Base-by-base conservation (phyloP, 1,140 invertebrate species). In the Colletes gigas region DNA sequence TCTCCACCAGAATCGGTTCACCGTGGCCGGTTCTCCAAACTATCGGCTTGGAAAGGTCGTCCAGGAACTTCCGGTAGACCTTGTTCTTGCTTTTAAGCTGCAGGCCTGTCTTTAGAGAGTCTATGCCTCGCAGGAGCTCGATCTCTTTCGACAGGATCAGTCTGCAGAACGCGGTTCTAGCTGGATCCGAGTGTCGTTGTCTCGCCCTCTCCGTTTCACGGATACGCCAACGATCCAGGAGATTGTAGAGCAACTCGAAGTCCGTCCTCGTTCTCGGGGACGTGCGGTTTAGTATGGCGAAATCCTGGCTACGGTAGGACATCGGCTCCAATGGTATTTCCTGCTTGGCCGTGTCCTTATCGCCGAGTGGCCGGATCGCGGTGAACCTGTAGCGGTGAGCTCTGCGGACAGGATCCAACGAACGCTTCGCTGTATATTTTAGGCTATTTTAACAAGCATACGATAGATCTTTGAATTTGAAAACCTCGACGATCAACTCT, bases 171-270 rank as follows among this genome's bases (percentile, higher is more conserved):
- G 95, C 95, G 59, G 95, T 30, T 94, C 91, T 94, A 95, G 7
- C 95, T 93, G n/a, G 81, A 94, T 94, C 12, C 93, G 93, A 89
- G 9, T 3, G 94, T 89, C 71, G 93, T 90, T 54, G 93, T 93
- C 85, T 95, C 21, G 89, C 95, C 75, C 94, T 91, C 73, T 94
- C 90, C 55, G 95, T 94, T 92, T 96, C 95, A 17, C 93, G 93
- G 81, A 95, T 94, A 90, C 96, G 95, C 96, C 96, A 96, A 44
- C 95, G 94, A 75, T 96, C 95, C 14, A 96, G 93, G 93, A 95
- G 77, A 57, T 88, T 94, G 83, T 95, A 95, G 3, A 96, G 89
- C 91, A 95, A 95, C 84, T 95, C 94, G 87, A 96, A 96, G 89
- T 96, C 95, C 85, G 94, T 93, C 67, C 94, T 93, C 14, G 94